Evolutionary conservation across 2,113 vertebrate species (phyloP), one percentile per base, ranked within the genome.

Genomic region (Conger conger): DNA sequence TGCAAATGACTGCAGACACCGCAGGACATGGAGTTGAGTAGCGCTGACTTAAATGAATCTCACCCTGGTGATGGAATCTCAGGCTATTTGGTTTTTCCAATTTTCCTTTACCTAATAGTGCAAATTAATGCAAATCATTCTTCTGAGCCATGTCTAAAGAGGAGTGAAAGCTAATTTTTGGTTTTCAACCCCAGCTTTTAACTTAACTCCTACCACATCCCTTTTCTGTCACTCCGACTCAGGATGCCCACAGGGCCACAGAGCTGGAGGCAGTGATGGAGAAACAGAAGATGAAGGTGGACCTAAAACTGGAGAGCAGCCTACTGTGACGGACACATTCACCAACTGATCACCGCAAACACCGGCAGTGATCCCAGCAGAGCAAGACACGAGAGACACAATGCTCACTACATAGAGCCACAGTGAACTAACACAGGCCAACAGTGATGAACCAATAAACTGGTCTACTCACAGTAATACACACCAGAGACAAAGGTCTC

Each of bases 241-340:
- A 95, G 95, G 95, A 95, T 1, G 93, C 92, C 30, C 87, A 86
- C 20, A 92, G 86, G 68, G 89, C 93, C 73, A 90, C 97, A 0
- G 97, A 98, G 89, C 80, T 98, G 87, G 95, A 97, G 79, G 90
- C 94, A 0, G 97, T 97, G 73, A 98, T 98, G 97, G 94, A 96
- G 89, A 97, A 96, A 85, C 97, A 97, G 88, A 98, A 98, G 90
- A 95, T 93, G 93, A 98, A 97, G 84, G 93, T 97, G 82, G 97
- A 97, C 79, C 88, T 95, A 50, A 92, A 95, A 82, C 83, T 90
- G 76, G 93, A 95, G 87, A 95, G 93, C 87, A 92, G 92, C 88
- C 94, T 93, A 2, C 87, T 96, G 77, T 95, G 91, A 93, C 7
- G 37, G 36, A 83, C 76, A 79, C n/a, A n/a, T n/a, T n/a, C n/a